These are phyloP conservation scores for Setophaga kirtlandii DNA, from an alignment of 2,113 vertebrate genomes.

Conservation along the genomic window DNA sequence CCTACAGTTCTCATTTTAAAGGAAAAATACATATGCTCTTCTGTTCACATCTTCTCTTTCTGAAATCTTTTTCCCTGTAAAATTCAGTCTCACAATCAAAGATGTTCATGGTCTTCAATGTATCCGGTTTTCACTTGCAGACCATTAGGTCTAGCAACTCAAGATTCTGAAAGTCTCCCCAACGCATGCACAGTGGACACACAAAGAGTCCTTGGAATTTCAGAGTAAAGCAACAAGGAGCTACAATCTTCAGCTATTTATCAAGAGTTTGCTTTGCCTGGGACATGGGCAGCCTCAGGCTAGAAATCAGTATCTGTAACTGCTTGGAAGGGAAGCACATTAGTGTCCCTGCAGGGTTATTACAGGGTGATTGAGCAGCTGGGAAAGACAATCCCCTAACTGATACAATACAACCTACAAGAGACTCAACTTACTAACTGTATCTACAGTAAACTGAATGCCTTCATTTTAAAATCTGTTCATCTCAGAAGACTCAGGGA, in stretches of 20 bases:
- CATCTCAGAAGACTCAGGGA: slow-evolving; percentile 50
- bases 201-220: slow-evolving; percentile 10
- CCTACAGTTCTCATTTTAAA: slow-evolving; percentile 32
- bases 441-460: background rate
- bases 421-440: background rate
- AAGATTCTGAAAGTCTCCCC: slow-evolving; percentile 30
- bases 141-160: slow-evolving; percentile 64
- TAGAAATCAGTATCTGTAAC: slow-evolving; percentile 36
- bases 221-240: slow-evolving; percentile 23
- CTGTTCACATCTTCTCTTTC: background rate
- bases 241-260: slow-evolving; percentile 27
- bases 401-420: slow-evolving; percentile 33
- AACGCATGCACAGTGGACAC: slow-evolving; percentile 30
- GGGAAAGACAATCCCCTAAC: slow-evolving; percentile 3
- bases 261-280: background rate
- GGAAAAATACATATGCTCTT: background rate
- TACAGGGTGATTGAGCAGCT: background rate
- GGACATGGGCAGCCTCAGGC: background rate
- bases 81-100: slow-evolving; percentile 28
- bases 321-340: slow-evolving; percentile 55
- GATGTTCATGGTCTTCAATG: background rate
- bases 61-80: slow-evolving; percentile 7
- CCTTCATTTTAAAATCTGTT: background rate
- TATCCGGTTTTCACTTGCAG: slow-evolving; percentile 39
- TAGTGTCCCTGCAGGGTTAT: slow-evolving; percentile 58